These are phyloP conservation scores for Prosopocoilus inquinatus DNA, from an alignment of 2,888 invertebrate genomes.

Conservation along the genomic window DNA sequence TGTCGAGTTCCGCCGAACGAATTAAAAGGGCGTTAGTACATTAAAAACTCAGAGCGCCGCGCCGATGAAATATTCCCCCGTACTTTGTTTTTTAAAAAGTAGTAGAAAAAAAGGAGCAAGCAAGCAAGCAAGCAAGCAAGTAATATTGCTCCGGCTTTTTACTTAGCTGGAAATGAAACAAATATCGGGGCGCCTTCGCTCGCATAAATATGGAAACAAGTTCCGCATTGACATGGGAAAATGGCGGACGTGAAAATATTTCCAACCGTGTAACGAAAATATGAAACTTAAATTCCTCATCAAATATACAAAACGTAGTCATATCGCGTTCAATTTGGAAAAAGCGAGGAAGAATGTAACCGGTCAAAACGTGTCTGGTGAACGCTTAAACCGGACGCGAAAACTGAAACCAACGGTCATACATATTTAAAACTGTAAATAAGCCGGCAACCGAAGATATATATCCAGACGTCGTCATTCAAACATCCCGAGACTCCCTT, in stretches of 20 bases:
- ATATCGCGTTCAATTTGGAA: constrained; percentile 19
- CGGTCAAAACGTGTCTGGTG: constrained; percentile 18
- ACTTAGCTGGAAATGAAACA: no score
- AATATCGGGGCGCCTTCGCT: no score
- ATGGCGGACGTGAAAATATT: neutral
- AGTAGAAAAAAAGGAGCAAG: no score
- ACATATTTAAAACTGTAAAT: constrained; percentile 25
- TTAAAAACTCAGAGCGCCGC: neutral
- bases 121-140: no score
- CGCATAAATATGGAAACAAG: neutral
- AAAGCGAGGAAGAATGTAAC: constrained; percentile 15
- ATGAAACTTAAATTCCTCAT: constrained; percentile 15
- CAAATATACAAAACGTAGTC: constrained; percentile 16
- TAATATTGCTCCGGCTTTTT: no score
- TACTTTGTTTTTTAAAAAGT: no score
- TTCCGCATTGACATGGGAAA: constrained; percentile 4
- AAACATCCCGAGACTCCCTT: neutral
- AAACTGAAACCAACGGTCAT: constrained; percentile 16
- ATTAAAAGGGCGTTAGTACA: constrained; percentile 9
- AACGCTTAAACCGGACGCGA: constrained; percentile 16
- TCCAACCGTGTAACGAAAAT: neutral
- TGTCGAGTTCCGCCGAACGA: constrained; percentile 5
- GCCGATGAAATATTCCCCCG: no score
- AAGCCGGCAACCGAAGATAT: constrained; percentile 7
- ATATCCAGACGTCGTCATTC: neutral